Base-by-base conservation (phyloP, 2,797 vertebrate genomes). In the Periparus ater region DNA sequence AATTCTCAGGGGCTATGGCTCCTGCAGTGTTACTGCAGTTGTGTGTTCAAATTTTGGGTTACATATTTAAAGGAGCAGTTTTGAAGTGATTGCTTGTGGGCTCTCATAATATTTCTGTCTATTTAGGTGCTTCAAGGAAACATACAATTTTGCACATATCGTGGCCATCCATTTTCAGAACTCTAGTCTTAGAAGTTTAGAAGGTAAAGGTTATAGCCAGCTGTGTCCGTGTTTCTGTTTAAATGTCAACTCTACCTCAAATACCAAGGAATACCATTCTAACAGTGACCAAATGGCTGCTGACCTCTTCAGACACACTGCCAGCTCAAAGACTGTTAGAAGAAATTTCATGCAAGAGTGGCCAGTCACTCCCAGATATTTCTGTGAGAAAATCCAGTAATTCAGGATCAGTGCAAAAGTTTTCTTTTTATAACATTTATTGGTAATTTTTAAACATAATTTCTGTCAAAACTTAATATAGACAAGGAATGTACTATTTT, bases 381-480 rank as follows among this genome's bases (percentile, higher is more conserved):
- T 92, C 44, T 72, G 51, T 5, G 58, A 76, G 40, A 89, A 91
- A 74, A 47, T 9, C 4, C 4, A 44, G 1, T 70, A 73, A 60
- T 60, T 85, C 30, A 53, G 44, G 19, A 70, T 13, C 6, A 19
- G 6, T 45, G 13, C 17, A 30, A 12, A 70, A 34, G 5, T 48
- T 82, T 68, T 87, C 34, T 61, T 74, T 57, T 61, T 54, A 32
- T 68, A 45, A 34, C 5, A 34, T 55, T 62, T 87, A 23, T 40
- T 51, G 13, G 7, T 70, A 7, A 9, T 61, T 11, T 85, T 88
- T 71, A 61, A 60, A 14, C 48, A 27, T 12, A 7, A 54, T 42
- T 78, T 76, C n/a, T 6, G 2, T 32, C 17, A 86, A 47, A 75
- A 0, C 0, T 75, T 40, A 38, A 17, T 48, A 30, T 1, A 0